A percentile compares a stretch with the other conserved stretches of the same genome.
phyloP scores from a whole-genome alignment of 2,797 vertebrate genomes.

The Lacerta viridis region DNA sequence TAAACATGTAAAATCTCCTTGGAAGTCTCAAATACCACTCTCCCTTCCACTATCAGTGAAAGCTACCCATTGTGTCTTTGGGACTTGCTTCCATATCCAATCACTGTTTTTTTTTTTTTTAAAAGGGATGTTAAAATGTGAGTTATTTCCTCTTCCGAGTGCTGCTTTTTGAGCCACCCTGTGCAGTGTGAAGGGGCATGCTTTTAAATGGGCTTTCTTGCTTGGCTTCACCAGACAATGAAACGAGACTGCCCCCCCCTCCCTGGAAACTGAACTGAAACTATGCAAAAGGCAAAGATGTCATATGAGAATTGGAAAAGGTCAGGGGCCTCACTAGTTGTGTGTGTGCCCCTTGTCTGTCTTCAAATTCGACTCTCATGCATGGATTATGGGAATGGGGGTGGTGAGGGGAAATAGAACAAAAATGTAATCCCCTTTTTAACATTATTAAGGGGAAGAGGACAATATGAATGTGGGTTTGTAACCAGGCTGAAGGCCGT shows the following conservation, averaged over 20 bases:
- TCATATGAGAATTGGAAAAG: background rate
- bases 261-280: background rate
- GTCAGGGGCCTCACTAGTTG: background rate
- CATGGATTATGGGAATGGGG: background rate
- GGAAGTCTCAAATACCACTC: no score
- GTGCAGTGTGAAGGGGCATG: background rate
- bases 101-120: background rate
- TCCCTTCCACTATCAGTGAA: background rate
- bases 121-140: background rate
- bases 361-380: background rate
- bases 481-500: fast-evolving
- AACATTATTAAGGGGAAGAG: background rate
- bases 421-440: background rate
- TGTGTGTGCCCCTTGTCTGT: background rate
- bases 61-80: background rate
- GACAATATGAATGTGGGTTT: background rate
- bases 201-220: background rate
- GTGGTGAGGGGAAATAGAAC: fast-evolving
- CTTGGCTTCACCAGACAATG: background rate
- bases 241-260: background rate
- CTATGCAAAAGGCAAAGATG: background rate
- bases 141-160: background rate
- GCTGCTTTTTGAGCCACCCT: background rate
- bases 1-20: no score
- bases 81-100: background rate